Evolutionary conservation across 2,797 vertebrate genomes (phyloP), one percentile per base, ranked within the genome.

Genomic region (Chanos chanos): DNA sequence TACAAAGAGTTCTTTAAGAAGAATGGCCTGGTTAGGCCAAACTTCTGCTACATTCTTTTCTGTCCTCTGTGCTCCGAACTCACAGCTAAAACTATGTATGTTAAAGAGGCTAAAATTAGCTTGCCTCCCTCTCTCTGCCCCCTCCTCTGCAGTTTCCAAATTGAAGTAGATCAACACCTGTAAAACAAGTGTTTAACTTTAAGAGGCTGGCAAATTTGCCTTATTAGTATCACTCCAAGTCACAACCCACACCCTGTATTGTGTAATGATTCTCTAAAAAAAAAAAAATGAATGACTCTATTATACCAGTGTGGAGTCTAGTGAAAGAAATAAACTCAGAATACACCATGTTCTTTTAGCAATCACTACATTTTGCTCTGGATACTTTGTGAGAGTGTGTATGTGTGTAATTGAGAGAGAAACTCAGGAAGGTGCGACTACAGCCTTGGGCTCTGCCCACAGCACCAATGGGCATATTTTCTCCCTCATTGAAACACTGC

Each of bases 1-100:
- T 71, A 81, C 70, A 66, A 63, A 71, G 77, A 76, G 76, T 77
- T 83, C 76, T 82, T 75, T 73, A 75, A 77, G 78, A 77, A 83
- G 77, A 68, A 33, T 89, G 86, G 75, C 86, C 88, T 89, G 84
- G 85, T 89, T 90, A 88, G 79, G 83, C 74, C 76, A 80, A 30
- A 34, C 59, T 68, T 64, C 61, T 62, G 68, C 50, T 47, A 67
- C 40, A 63, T 60, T 67, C 57, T 40, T 36, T 31, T 63, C 43
- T 61, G 58, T 61, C 66, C 66, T 68, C 65, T 81, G 72, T 19
- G 74, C 69, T 34, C 72, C 66, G 70, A 76, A 73, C 70, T 77
- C 72, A 65, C 57, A 64, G 50, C 50, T 66, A 48, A 75, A 45
- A 61, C 64, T 64, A 74, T 74, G 52, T 70, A 66, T 71, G 68